Base-by-base conservation (phyloP, 2,113 vertebrate genomes). In the Prunella fulvescens region DNA sequence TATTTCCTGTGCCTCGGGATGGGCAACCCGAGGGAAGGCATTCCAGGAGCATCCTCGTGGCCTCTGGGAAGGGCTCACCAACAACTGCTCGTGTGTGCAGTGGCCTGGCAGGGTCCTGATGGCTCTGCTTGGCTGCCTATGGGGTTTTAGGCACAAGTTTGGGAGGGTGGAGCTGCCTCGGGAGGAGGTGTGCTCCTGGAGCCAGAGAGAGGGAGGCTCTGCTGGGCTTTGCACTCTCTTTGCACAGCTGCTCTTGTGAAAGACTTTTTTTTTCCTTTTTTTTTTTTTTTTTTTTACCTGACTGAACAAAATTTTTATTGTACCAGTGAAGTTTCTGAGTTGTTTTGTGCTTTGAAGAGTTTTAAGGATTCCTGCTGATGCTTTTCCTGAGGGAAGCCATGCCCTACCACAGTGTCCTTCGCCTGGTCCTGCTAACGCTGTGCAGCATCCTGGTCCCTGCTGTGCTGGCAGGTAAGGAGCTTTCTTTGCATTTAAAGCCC, bases 391-490 rank as follows among this genome's bases (percentile, higher is more conserved):
- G 92, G 81, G 71, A 88, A 96, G 95, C 96, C 92, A 98, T 98
- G 97, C 24, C 95, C 84, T 79, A 12, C 77, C 82, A 88, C 84
- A 88, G 96, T 90, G 96, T 90, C 93, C 79, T 95, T 81, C 11
- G 17, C 84, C 91, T 96, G 94, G 70, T 94, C 81, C 90, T 98
- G 66, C 85, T 96, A 19, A 45, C 15, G 11, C 89, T 98, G 33
- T 96, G 94, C 0, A 89, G 95, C 90, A 77, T 96, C 69, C 90
- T 98, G 62, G 84, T 96, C 86, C 96, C 98, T 39, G 92, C 91
- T 23, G 97, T 95, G 62, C 97, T 98, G 94, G 95, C 98, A 97
- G 98, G 98, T 98, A 98, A 96, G 94, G 58, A 87, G 78, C 31
- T 92, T 60, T 28, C 12, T 47, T 92, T 81, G 73, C 29, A 22